phyloP scores from a whole-genome alignment of 2,113 vertebrate species.

The Epinephelus cyanopodus region DNA sequence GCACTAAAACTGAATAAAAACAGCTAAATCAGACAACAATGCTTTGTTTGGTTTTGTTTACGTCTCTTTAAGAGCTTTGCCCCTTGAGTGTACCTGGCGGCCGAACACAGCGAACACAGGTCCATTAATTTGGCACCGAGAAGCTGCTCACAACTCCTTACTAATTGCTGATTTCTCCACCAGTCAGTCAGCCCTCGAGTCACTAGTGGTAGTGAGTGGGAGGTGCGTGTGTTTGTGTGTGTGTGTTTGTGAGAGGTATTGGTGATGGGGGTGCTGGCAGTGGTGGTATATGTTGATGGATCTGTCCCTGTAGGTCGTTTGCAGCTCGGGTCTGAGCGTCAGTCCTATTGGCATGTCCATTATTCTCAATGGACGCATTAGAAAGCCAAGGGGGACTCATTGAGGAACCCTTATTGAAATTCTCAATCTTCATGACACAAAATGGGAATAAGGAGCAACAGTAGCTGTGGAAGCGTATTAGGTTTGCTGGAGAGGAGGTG shows the following conservation, averaged over 20 bases:
- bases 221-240: conserved; percentile 14
- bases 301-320: background rate
- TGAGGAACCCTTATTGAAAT: conserved; percentile 54
- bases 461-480: background rate
- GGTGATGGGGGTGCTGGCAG: conserved; percentile 2
- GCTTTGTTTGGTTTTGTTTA: conserved; percentile 55
- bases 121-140: conserved; percentile 56
- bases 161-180: conserved; percentile 51
- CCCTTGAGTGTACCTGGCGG: conserved; percentile 20
- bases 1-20: background rate
- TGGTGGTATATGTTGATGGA: conserved; percentile 4
- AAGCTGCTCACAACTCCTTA: conserved; percentile 39
- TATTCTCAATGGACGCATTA: conserved; percentile 46
- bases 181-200: conserved; percentile 46
- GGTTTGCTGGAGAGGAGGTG: conserved; percentile 25
- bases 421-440: conserved; percentile 46
- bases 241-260: conserved; percentile 26
- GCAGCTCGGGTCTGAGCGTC: background rate
- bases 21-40: background rate
- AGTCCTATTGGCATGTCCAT: conserved; percentile 36
- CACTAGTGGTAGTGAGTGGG: conserved; percentile 47
- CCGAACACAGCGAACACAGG: conserved; percentile 42
- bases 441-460: conserved; percentile 20
- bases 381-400: conserved; percentile 38
- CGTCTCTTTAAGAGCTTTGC: conserved; percentile 45